phyloP scores from a whole-genome alignment of 1,140 invertebrate genomes.

The Subanguina moxae region DNA sequence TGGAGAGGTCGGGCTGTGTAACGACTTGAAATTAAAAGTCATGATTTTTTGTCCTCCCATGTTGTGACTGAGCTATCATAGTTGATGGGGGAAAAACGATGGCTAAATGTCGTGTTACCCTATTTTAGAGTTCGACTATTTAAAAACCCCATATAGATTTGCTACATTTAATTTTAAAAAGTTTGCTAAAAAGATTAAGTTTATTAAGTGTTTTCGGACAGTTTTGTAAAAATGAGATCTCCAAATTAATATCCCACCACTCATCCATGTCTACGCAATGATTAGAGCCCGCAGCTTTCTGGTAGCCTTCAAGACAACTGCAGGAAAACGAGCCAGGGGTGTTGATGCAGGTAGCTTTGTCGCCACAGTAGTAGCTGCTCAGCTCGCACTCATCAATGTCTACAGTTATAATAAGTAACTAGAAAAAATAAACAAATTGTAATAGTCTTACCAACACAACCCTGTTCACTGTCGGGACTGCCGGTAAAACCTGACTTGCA shows the following conservation, averaged over 20 bases:
- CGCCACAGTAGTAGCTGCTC: slow-evolving; percentile 31
- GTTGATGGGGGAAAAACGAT: too few species aligned
- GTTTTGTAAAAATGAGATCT: too few species aligned
- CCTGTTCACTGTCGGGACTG: slow-evolving; percentile 20
- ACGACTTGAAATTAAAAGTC: too few species aligned
- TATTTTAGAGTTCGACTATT: too few species aligned
- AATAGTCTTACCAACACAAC: slow-evolving; percentile 21
- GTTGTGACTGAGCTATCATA: too few species aligned
- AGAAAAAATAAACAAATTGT: not conserved
- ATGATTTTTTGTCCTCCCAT: too few species aligned
- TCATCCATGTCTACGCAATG: slow-evolving; percentile 39
- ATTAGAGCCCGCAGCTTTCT: slow-evolving; percentile 15
- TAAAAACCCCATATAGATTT: too few species aligned
- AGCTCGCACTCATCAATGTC: slow-evolving; percentile 44
- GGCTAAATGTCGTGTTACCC: too few species aligned
- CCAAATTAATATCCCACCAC: slow-evolving; percentile 9
- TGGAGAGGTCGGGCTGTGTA: too few species aligned
- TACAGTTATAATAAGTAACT: not conserved
- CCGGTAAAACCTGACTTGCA: slow-evolving; percentile 34
- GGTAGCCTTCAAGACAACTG: slow-evolving; percentile 37
- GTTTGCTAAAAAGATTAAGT: too few species aligned
- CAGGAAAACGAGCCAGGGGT: slow-evolving; percentile 32
- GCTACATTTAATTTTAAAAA: too few species aligned
- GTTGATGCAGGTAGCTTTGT: slow-evolving; percentile 34
- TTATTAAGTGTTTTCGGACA: too few species aligned